Percentiles rank a stretch among this genome's conserved stretches.
Evolutionary conservation across 1,140 invertebrate genomes (phyloP).

Genomic region (Cydia pomonella): DNA sequence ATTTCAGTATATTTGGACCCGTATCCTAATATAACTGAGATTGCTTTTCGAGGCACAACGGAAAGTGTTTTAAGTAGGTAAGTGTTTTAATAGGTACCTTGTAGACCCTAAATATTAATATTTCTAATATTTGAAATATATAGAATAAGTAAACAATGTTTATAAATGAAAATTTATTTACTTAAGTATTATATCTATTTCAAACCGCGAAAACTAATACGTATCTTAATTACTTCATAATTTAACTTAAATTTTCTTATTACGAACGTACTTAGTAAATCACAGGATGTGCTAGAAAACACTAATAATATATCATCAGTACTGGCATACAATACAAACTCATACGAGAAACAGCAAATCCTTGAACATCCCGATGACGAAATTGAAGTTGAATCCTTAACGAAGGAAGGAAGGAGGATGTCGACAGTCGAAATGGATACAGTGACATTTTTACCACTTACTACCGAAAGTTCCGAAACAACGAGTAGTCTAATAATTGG

Average conservation of each 20-base stretch:
- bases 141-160: too few relatives aligned
- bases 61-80: neutral
- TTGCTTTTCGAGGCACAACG: neutral
- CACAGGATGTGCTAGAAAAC: neutral
- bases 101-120: too few relatives aligned
- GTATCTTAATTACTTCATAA: too few relatives aligned
- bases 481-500: neutral
- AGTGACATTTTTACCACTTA: neutral
- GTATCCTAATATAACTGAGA: neutral
- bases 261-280: neutral
- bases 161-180: too few relatives aligned
- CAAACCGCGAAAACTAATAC: neutral
- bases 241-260: too few relatives aligned
- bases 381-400: neutral
- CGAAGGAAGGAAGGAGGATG: neutral
- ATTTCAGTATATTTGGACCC: slow-evolving; percentile 21
- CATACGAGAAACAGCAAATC: neutral
- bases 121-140: too few relatives aligned
- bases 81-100: too few relatives aligned
- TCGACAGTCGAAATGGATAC: neutral
- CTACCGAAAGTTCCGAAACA: neutral
- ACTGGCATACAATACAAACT: neutral
- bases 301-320: neutral
- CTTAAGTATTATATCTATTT: too few relatives aligned
- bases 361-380: neutral